Conservation (phyloP, 2,113 vertebrate genomes). For the Felis catus region F.catus_Fca126_mat1.0 CM031421.1:24715501-24716000, state of each 20-base stretch:
- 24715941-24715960: conserved; percentile 51
- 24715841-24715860: not conserved
- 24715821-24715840: not conserved
- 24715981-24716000: not conserved
- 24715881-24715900: conserved; percentile 49
- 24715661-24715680: not conserved
- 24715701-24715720: not conserved
- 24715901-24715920: not conserved
- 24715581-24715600: not conserved
- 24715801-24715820: not conserved
- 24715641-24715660: not conserved
- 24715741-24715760: not conserved
- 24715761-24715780: not conserved
- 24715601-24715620: not conserved
- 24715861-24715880: not conserved
- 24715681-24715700: not conserved
- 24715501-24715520: not conserved
- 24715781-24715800: not conserved
- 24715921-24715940: not conserved
- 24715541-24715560: not conserved
- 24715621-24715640: not conserved
- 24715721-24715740: not conserved
- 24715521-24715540: not conserved
- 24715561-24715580: not conserved
- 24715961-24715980: conserved; percentile 1